phyloP scores from a whole-genome alignment of 2,113 vertebrate genomes.

The Pollachius pollachius region DNA sequence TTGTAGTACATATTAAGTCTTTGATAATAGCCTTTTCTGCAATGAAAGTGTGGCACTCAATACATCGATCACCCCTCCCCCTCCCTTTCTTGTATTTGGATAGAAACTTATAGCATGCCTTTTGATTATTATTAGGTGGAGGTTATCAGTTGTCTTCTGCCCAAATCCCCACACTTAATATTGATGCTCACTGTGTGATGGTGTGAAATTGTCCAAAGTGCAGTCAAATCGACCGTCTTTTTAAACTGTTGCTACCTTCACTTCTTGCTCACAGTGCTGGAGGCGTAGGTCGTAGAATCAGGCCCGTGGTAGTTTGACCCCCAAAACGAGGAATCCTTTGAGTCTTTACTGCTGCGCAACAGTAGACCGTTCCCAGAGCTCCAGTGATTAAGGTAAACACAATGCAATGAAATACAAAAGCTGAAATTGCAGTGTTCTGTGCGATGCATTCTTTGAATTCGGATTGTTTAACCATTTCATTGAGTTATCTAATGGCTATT shows the following conservation, averaged over 20 bases:
- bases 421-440: no score
- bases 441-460: slow-evolving; percentile 23
- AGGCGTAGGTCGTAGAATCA: slow-evolving; percentile 99
- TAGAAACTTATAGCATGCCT: no score
- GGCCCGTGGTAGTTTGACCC: slow-evolving; percentile 97
- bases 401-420: slow-evolving; percentile 54
- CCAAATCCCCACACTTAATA: slow-evolving; percentile 42
- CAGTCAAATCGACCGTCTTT: slow-evolving; percentile 60
- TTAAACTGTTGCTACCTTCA: slow-evolving; percentile 93
- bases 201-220: slow-evolving; percentile 67
- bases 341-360: slow-evolving; percentile 97
- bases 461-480: slow-evolving; percentile 44
- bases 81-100: no score
- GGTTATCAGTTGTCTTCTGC: slow-evolving; percentile 27
- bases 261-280: slow-evolving; percentile 99
- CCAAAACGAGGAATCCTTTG: slow-evolving; percentile 97
- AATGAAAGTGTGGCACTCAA: background rate
- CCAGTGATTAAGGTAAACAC: slow-evolving; percentile 92
- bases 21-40: slow-evolving; percentile 32
- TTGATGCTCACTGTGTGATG: slow-evolving; percentile 52
- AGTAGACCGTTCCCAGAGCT: slow-evolving; percentile 95
- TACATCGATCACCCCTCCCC: no score
- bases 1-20: slow-evolving; percentile 39
- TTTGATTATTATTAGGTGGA: no score
- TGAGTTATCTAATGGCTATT: slow-evolving; percentile 43